phyloP scores from a whole-genome alignment of 2,113 vertebrate species.

The Urocynchramus pylzowi region DNA sequence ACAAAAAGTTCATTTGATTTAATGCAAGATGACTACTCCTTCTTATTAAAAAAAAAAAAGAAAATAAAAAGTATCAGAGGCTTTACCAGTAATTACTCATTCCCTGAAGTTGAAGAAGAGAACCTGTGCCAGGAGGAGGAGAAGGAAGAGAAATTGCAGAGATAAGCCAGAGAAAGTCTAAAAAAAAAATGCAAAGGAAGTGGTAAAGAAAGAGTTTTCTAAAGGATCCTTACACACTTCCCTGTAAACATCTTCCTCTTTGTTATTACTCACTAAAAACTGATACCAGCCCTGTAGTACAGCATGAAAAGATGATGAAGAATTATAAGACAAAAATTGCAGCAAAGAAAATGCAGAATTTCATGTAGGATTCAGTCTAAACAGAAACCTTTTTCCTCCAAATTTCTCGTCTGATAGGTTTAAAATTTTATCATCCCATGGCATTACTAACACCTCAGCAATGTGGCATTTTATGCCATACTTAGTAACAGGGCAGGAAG shows the following conservation, averaged over 20 bases:
- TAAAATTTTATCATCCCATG: neutral
- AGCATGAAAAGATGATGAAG: neutral
- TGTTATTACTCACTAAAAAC: neutral
- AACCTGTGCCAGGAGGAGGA: neutral
- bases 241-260: neutral
- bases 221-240: neutral
- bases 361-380: neutral
- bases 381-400: neutral
- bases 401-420: neutral
- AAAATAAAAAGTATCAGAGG: neutral
- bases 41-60: neutral
- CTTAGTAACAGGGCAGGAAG: neutral
- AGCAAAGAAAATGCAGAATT: neutral
- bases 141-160: neutral
- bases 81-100: neutral
- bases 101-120: neutral
- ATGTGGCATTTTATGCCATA: neutral
- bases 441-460: neutral
- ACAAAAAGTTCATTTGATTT: neutral
- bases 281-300: neutral
- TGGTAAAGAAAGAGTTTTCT: neutral
- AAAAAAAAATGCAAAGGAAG: neutral
- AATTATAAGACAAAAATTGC: neutral
- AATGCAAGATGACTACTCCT: neutral
- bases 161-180: neutral